phyloP scores from a whole-genome alignment of 1,140 invertebrate species.

The Diachasma alloeum region DNA sequence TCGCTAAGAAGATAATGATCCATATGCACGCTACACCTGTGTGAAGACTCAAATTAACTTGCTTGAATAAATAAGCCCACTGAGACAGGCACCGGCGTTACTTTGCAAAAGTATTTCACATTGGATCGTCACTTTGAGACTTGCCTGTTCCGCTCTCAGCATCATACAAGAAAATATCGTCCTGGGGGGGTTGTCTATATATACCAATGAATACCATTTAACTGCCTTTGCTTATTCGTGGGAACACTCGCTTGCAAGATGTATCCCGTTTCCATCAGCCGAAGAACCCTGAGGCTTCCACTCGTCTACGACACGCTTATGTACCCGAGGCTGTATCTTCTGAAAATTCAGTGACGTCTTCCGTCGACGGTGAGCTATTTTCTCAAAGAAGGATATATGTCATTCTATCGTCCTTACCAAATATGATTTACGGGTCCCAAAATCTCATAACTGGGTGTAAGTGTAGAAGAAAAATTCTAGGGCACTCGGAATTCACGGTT shows the following conservation, averaged over 20 bases:
- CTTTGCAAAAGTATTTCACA: neutral
- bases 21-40: too few species aligned
- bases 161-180: neutral
- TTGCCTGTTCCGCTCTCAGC: neutral
- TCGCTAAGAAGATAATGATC: too few species aligned
- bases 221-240: neutral
- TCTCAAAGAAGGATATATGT: neutral
- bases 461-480: neutral
- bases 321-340: neutral
- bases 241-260: neutral
- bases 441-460: neutral
- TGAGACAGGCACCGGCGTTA: neutral
- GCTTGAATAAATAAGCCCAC: neutral
- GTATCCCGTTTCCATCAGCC: neutral
- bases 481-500: neutral
- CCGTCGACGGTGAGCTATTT: neutral
- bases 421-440: neutral
- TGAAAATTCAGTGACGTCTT: neutral
- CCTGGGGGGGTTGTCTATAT: neutral
- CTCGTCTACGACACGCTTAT: neutral
- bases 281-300: neutral
- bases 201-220: slow-evolving; percentile 3
- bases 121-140: neutral
- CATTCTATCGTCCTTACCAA: neutral
- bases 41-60: neutral